These are phyloP conservation scores for Zaprionus tsacasi DNA, from an alignment of 1,140 invertebrate genomes.

Conservation along the genomic window DNA sequence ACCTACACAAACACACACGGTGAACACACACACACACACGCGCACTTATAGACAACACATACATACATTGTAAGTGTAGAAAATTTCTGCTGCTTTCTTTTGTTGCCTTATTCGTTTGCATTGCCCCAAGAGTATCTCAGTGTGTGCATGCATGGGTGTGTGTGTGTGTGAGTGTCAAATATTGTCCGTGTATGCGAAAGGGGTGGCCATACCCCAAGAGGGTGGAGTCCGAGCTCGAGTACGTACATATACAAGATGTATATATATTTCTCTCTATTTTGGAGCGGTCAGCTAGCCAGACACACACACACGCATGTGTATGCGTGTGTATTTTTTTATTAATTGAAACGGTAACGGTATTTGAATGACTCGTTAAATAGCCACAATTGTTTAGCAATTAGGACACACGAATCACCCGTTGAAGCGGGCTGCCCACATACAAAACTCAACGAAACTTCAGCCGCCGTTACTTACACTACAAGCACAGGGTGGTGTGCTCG, in stretches of 20 bases:
- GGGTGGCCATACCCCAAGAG: constrained; percentile 54
- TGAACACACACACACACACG: constrained; percentile 13
- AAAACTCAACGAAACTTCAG: constrained; percentile 18
- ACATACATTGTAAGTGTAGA: constrained; percentile 59
- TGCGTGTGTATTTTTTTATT: background rate
- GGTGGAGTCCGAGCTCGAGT: constrained; percentile 51
- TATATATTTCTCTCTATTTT: constrained; percentile 24
- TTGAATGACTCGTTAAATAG: constrained; percentile 39
- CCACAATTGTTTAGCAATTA: constrained; percentile 46
- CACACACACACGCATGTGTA: constrained; percentile 12
- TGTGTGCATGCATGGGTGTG: constrained; percentile 11
- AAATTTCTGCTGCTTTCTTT: constrained; percentile 61
- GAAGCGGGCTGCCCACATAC: constrained; percentile 21
- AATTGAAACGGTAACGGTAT: constrained; percentile 40
- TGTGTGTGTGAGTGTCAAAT: constrained; percentile 31
- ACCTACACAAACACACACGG: constrained; percentile 39
- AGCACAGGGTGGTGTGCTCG: background rate
- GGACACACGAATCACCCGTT: background rate
- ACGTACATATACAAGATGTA: constrained; percentile 7
- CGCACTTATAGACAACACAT: constrained; percentile 21
- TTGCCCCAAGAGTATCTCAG: constrained; percentile 28
- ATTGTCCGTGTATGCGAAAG: constrained; percentile 40
- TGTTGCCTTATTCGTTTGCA: constrained; percentile 52
- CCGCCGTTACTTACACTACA: background rate
- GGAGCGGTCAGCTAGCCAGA: constrained; percentile 19